Conservation (phyloP, 2,797 vertebrate species). For the Chelmon rostratus region DNA sequence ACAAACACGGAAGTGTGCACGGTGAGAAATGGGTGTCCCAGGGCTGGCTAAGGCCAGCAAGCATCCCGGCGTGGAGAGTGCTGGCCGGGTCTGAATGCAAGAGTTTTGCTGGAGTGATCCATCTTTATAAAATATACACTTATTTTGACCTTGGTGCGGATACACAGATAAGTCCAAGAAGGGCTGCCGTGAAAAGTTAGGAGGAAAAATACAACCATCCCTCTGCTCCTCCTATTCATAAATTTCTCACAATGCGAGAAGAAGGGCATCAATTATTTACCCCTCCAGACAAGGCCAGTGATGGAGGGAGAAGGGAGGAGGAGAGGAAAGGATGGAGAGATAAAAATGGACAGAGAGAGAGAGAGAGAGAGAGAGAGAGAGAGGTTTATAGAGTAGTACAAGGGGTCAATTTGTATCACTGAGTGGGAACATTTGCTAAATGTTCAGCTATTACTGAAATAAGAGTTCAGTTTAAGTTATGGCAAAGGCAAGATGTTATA, state of each 20-base stretch:
- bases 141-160: conserved; percentile 84
- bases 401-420: conserved; percentile 37
- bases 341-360: background rate
- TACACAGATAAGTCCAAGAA: conserved; percentile 79
- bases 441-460: conserved; percentile 9
- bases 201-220: conserved; percentile 76
- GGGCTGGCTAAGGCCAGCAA: conserved; percentile 52
- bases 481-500: conserved; percentile 9
- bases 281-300: conserved; percentile 74
- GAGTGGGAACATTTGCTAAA: conserved; percentile 18
- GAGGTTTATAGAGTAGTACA: conserved; percentile 24
- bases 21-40: conserved; percentile 67
- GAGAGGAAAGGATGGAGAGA: conserved; percentile 12
- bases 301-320: conserved; percentile 38
- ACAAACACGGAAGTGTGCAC: conserved; percentile 41
- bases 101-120: conserved; percentile 71
- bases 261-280: conserved; percentile 84
- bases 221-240: conserved; percentile 76
- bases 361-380: background rate
- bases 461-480: conserved; percentile 15
- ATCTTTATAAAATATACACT: conserved; percentile 84
- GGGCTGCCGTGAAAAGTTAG: conserved; percentile 69
- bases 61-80: conserved; percentile 55
- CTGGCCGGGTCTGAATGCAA: conserved; percentile 60
- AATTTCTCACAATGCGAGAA: conserved; percentile 79